phyloP scores from a whole-genome alignment of 2,797 vertebrate genomes.

The Amblyraja radiata region DNA sequence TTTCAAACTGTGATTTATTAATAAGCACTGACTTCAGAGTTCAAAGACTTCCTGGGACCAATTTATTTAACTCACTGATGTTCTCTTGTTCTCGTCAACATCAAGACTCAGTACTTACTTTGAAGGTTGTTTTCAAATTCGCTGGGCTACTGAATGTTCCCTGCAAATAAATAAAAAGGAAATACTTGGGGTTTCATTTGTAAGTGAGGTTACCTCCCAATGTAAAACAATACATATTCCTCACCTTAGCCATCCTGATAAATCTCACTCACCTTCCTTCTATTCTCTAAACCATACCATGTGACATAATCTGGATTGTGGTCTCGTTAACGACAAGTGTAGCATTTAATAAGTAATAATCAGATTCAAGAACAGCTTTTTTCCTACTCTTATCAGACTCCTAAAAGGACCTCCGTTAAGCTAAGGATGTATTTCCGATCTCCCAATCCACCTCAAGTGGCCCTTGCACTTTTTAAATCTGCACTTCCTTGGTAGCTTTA shows the following conservation, averaged over 20 bases:
- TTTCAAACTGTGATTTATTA: background rate
- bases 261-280: background rate
- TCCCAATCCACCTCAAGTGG: too few species aligned
- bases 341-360: too few species aligned
- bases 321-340: background rate
- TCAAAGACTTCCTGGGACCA: background rate
- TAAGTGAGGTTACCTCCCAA: background rate
- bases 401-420: too few species aligned
- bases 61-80: background rate
- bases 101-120: slow-evolving; percentile 56
- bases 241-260: background rate
- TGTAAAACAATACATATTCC: too few species aligned
- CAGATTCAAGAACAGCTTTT: too few species aligned
- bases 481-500: too few species aligned
- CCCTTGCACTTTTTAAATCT: too few species aligned
- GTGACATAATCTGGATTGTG: background rate
- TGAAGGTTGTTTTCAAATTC: slow-evolving; percentile 89
- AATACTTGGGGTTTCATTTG: background rate
- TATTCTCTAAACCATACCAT: background rate
- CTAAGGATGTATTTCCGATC: too few species aligned
- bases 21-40: background rate
- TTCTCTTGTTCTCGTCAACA: background rate
- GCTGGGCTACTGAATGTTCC: slow-evolving; percentile 83
- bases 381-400: too few species aligned
- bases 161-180: slow-evolving; percentile 49